Evolutionary conservation across 2,113 vertebrate genomes (phyloP).

Genomic region (Rhinoptilus africanus): DNA sequence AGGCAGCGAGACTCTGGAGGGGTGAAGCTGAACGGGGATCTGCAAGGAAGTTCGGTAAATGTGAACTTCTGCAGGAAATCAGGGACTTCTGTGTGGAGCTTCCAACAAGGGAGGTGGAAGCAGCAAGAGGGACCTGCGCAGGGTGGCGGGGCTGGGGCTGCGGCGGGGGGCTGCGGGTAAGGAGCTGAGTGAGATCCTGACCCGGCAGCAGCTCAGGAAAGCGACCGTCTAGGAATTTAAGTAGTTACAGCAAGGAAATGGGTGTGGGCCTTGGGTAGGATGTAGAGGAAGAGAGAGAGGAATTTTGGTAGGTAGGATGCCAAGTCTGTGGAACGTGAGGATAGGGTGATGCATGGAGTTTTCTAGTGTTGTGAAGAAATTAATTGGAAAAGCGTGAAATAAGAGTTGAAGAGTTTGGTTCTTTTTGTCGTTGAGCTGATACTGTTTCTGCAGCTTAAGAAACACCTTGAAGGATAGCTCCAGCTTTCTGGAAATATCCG

Average conservation of each 20-base stretch:
- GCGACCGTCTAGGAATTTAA: background rate
- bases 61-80: background rate
- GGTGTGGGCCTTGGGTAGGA: background rate
- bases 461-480: background rate
- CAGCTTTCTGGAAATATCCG: background rate
- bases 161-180: fast-evolving
- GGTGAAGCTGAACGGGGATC: background rate
- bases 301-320: background rate
- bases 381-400: background rate
- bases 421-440: background rate
- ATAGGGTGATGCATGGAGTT: background rate
- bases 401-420: background rate
- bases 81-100: background rate
- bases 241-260: background rate
- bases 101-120: background rate
- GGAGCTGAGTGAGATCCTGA: background rate
- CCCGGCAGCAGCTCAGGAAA: background rate
- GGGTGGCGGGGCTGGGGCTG: background rate
- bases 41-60: background rate
- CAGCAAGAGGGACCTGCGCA: background rate
- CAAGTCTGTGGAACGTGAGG: background rate
- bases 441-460: background rate
- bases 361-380: background rate
- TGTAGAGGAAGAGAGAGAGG: background rate
- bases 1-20: background rate